phyloP scores from a whole-genome alignment of 2,888 invertebrate genomes.

The Lasioglossum zephyrum region DNA sequence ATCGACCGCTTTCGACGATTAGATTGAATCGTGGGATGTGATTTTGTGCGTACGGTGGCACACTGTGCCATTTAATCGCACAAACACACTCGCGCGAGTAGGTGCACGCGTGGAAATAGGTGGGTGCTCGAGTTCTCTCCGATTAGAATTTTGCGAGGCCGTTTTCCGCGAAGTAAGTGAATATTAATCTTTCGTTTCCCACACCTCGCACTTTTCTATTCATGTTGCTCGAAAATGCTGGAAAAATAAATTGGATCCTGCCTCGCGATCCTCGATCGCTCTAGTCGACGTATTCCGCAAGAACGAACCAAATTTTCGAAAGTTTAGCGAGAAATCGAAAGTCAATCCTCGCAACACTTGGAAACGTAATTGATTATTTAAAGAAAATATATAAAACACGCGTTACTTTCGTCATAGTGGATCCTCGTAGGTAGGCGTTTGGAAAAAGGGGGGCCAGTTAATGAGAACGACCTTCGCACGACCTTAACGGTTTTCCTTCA shows the following conservation, averaged over 20 bases:
- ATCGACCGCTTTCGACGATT: constrained; percentile 65
- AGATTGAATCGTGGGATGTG: constrained; percentile 64
- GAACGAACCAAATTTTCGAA: background rate
- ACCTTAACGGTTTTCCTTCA: background rate
- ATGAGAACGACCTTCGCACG: background rate
- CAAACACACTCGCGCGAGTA: background rate
- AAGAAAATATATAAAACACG: background rate
- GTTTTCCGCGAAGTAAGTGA: background rate
- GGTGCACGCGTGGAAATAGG: background rate
- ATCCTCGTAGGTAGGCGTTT: background rate
- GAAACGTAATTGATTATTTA: background rate
- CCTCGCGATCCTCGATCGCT: background rate
- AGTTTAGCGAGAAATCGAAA: background rate
- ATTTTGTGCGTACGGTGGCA: constrained; percentile 41
- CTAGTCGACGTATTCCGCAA: background rate
- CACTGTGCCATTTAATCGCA: constrained; percentile 20
- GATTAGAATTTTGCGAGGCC: background rate
- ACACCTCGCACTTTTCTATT: background rate
- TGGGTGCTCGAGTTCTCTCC: background rate
- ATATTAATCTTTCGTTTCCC: background rate
- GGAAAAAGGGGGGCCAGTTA: background rate
- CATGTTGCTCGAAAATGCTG: background rate
- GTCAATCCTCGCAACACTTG: background rate
- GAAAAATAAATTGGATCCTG: background rate
- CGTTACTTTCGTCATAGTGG: background rate